Evolutionary conservation across 2,888 invertebrate genomes (phyloP), one percentile per base, ranked within the genome.

Genomic region (Drosophila sordidula): DNA sequence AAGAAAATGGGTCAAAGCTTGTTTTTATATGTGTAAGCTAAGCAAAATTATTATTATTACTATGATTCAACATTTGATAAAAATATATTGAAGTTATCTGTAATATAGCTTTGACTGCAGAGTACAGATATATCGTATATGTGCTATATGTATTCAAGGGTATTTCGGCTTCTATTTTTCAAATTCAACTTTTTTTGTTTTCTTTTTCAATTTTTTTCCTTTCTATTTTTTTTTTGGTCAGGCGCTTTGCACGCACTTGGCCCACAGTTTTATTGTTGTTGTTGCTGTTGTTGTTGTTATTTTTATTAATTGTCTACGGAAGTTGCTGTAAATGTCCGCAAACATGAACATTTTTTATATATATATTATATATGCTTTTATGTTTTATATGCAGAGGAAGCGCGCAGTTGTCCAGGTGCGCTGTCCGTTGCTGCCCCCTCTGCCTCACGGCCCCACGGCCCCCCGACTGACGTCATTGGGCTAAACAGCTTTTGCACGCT

Each of bases 241-340:
- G 38, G 46, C 51, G 50, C 69, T 56, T 57, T 50, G 47, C 42
- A 47, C 65, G 49, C 57, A 58, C 44, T 66, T 46, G 41, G 38
- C 29, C 18, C 42, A 14, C 12, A 59, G n/a, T 34, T 63, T 67
- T 57, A 47, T 54, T 47, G 14, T n/a, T 34, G 46, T 34, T 59
- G 38, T 50, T 49, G 54, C 26, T 56, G 25, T 57, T 54, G 36
- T 44, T 70, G 46, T 61, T 66, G 63, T 69, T 69, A 44, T 59
- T 71, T 76, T 70, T 78, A 75, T 83, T 77, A 86, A 84, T 86
- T 78, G 84, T 69, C 78, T 63, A 42, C 84, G 84, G 84, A 84
- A 84, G 87, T 81, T 68, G 75, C 87, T 84, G 78, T 83, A 86
- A 83, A 86, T 80, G 83, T 86, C 58, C 68, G 70, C 83, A 86